These are phyloP conservation scores for Monochamus saltuarius DNA, from an alignment of 1,140 invertebrate species.

Conservation along the genomic window DNA sequence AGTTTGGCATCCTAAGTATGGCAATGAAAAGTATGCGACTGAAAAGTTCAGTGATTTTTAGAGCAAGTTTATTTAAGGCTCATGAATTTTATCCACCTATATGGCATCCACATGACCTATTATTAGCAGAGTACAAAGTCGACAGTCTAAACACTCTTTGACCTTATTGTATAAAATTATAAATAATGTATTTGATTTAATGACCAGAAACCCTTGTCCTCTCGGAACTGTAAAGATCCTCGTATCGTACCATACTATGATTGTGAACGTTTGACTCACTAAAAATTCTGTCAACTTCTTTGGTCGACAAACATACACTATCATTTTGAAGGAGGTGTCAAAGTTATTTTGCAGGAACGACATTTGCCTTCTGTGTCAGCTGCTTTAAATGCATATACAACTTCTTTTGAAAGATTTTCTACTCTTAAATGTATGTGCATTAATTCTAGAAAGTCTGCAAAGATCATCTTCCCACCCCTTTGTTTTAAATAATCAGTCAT, in stretches of 20 bases:
- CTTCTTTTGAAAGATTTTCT: constrained; percentile 88
- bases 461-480: constrained; percentile 87
- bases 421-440: constrained; percentile 87
- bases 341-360: constrained; percentile 79
- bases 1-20: too few species aligned
- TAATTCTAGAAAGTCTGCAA: constrained; percentile 93
- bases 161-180: too few species aligned
- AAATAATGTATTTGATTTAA: too few species aligned
- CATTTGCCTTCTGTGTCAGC: constrained; percentile 73
- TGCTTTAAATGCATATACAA: constrained; percentile 84
- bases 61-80: too few species aligned
- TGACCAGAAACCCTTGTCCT: constrained; percentile 94
- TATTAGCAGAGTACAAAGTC: too few species aligned
- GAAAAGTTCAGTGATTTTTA: too few species aligned
- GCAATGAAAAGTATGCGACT: too few species aligned
- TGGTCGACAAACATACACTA: constrained; percentile 87
- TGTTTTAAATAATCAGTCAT: constrained; percentile 72
- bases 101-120: too few species aligned
- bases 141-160: too few species aligned
- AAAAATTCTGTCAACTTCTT: constrained; percentile 93
- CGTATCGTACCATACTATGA: constrained; percentile 81
- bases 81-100: too few species aligned
- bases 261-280: constrained; percentile 86
- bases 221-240: constrained; percentile 91
- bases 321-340: constrained; percentile 86